phyloP scores from a whole-genome alignment of 2,113 vertebrate genomes.

The Lophius piscatorius region DNA sequence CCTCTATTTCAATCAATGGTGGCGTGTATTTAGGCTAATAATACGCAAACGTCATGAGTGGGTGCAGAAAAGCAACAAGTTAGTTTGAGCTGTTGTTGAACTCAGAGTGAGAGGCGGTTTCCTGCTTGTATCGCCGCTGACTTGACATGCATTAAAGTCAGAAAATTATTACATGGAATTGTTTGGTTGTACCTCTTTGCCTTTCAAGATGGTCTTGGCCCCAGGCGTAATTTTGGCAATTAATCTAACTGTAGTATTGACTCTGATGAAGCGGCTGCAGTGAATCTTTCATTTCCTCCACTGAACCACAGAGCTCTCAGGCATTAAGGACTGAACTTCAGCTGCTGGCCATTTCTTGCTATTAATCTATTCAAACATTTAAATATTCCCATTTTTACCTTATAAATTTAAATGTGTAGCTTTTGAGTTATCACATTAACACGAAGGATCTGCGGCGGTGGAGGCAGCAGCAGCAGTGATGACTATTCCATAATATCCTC shows the following conservation, averaged over 20 bases:
- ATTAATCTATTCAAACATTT: no score
- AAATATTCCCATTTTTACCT: no score
- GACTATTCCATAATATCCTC: no score
- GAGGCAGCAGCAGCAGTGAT: no score
- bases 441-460: no score
- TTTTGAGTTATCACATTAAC: no score
- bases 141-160: no score
- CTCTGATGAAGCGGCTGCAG: constrained; percentile 7
- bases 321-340: constrained; percentile 1
- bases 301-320: not conserved
- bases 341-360: not conserved
- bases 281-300: constrained; percentile 13
- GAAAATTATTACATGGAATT: constrained; percentile 1
- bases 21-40: not conserved
- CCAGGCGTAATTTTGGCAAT: not conserved
- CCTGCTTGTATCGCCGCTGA: no score
- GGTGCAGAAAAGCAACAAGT: constrained; percentile 8
- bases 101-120: not conserved
- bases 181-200: not conserved
- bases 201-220: constrained; percentile 8
- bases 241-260: constrained; percentile 13
- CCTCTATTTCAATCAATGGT: not conserved
- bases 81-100: not conserved
- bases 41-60: constrained; percentile 9
- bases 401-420: no score